Evolutionary conservation across 2,888 invertebrate genomes (phyloP), one percentile per base, ranked within the genome.

Genomic region (Hermodice carunculata): DNA sequence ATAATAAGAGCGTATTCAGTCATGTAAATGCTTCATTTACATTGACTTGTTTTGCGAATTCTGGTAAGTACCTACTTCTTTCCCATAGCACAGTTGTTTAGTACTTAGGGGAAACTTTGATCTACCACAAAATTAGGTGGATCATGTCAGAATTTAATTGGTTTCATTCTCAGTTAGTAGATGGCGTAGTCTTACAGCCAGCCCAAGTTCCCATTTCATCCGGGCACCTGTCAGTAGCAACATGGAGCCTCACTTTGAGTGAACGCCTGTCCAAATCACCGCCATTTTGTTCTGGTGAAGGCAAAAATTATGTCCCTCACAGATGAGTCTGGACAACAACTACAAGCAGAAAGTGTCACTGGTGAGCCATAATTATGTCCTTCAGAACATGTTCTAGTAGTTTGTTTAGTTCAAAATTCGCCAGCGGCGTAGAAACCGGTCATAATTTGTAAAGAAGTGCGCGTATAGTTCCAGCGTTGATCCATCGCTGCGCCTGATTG

Each of bases 201-300:
- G n/a, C n/a, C n/a, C n/a, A n/a, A n/a, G n/a, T n/a, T n/a, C n/a
- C n/a, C n/a, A n/a, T n/a, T 44, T 44, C 49, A 49, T 49, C 49
- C 49, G 49, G 49, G 49, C 22, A 19, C 26, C 46, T 6, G 19
- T 8, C 8, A 6, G 6, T 44, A n/a, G 14, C 31, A 58, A 58
- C 28, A 58, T 59, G 48, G 48, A 59, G 67, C 67, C 67, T 67
- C 67, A 60, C 34, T 66, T 40, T 49, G 44, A 26, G n/a, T 17
- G 19, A 22, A 28, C 31, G 24, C 42, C 52, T 40, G 51, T 66
- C 66, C 68, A 54, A 48, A 66, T 66, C 58, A 62, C 68, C 69
- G 69, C 69, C 69, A 69, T 69, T 69, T 69, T 69, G 62, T 69
- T 59, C 58, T 44, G 32, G 48, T 26, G 52, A 54, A 48, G 44